Evolutionary conservation across 2,888 invertebrate genomes (phyloP).

Genomic region (Trichogramma dendrolimi): DNA sequence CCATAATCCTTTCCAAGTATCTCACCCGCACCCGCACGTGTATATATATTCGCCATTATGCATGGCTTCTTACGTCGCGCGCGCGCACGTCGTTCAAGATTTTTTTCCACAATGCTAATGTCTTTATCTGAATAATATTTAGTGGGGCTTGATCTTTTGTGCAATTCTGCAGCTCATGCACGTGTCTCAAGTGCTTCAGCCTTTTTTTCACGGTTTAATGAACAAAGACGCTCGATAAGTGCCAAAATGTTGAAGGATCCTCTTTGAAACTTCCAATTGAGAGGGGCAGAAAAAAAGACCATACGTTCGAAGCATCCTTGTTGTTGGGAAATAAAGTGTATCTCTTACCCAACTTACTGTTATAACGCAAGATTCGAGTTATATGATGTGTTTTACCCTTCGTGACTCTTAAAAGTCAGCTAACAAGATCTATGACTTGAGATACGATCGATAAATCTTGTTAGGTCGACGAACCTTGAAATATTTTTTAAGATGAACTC

Average conservation of each 20-base stretch:
- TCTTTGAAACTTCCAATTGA: neutral
- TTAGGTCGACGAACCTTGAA: constrained; percentile 5
- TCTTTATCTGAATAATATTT: constrained; percentile 27
- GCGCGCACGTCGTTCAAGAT: constrained; percentile 10
- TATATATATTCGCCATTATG: too few relatives aligned
- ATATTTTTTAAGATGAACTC: too few relatives aligned
- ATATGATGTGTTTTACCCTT: too few relatives aligned
- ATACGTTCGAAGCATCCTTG: constrained; percentile 6
- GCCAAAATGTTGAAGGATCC: too few relatives aligned
- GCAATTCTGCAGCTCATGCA: neutral
- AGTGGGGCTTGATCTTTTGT: constrained; percentile 12
- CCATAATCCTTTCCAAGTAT: too few relatives aligned
- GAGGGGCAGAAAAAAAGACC: neutral
- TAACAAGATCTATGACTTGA: constrained; percentile 12
- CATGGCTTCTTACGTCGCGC: too few relatives aligned
- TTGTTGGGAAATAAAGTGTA: constrained; percentile 6
- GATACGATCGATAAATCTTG: constrained; percentile 2
- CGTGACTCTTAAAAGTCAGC: neutral
- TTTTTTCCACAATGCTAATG: constrained; percentile 21
- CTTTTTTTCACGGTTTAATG: too few relatives aligned
- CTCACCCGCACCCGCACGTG: too few relatives aligned
- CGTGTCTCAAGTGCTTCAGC: too few relatives aligned
- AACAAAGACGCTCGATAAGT: too few relatives aligned
- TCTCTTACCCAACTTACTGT: neutral
- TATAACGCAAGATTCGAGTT: neutral